A percentile compares a stretch with the other conserved stretches of the same genome.
These are phyloP conservation scores for Melieria omissa DNA, from an alignment of 2,888 invertebrate species.

Conservation along the genomic window DNA sequence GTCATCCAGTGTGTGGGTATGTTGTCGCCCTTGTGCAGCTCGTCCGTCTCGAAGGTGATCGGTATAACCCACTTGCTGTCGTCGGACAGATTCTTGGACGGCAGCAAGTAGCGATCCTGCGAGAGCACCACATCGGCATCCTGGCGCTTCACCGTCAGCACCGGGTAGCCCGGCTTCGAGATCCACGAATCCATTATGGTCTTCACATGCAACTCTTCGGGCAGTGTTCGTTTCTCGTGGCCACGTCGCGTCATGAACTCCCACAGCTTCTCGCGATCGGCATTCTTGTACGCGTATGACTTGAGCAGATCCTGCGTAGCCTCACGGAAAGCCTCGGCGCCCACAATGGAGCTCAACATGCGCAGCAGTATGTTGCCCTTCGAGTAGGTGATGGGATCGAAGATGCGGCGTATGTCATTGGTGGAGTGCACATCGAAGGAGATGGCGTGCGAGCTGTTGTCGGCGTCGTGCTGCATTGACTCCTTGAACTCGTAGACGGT, in stretches of 20 bases:
- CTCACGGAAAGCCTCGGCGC: constrained; percentile 71
- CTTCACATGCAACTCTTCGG: constrained; percentile 68
- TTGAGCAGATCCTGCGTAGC: constrained; percentile 70
- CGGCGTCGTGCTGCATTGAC: constrained; percentile 73
- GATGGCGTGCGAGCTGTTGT: constrained; percentile 74
- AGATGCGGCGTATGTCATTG: constrained; percentile 74
- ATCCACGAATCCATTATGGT: constrained; percentile 78
- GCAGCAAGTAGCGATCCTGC: constrained; percentile 63
- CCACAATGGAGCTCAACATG: constrained; percentile 79
- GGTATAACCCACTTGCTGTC: constrained; percentile 64
- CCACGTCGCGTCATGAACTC: constrained; percentile 72
- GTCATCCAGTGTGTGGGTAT: constrained; percentile 64
- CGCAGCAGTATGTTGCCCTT: constrained; percentile 79
- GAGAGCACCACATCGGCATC: constrained; percentile 56
- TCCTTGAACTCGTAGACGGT: constrained; percentile 68
- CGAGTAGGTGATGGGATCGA: constrained; percentile 78
- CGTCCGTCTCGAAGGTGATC: constrained; percentile 63
- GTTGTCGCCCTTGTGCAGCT: constrained; percentile 55
- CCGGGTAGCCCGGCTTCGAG: constrained; percentile 75
- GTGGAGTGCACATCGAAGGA: constrained; percentile 73
- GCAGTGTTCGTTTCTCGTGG: constrained; percentile 63
- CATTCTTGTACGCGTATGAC: constrained; percentile 71
- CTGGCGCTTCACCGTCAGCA: constrained; percentile 70
- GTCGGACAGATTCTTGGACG: constrained; percentile 57
- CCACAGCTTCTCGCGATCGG: constrained; percentile 76